These are phyloP conservation scores for Parnassius orleans DNA, from an alignment of 2,888 invertebrate species.

Conservation along the genomic window DNA sequence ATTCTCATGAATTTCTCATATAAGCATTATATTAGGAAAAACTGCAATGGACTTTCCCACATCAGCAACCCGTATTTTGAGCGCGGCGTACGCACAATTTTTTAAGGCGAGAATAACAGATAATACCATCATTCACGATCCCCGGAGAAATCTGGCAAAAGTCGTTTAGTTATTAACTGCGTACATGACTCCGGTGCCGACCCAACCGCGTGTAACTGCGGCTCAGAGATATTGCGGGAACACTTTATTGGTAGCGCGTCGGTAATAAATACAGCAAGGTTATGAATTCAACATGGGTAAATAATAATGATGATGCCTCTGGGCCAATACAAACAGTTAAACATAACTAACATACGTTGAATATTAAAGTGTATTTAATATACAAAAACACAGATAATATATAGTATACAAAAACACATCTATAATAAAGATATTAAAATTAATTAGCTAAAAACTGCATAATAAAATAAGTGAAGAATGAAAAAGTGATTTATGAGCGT, in stretches of 20 bases:
- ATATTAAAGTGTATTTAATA: too few species aligned
- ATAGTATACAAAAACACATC: too few species aligned
- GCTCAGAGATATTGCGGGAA: not conserved
- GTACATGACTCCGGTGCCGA: constrained; percentile 2
- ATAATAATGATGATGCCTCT: too few species aligned
- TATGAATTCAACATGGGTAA: not conserved
- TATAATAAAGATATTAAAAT: too few species aligned
- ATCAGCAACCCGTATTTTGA: constrained; percentile 9
- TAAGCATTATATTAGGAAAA: constrained; percentile 10
- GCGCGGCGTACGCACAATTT: constrained; percentile 30
- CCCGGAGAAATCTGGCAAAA: constrained; percentile 39
- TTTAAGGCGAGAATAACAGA: constrained; percentile 32
- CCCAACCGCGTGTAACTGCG: not conserved
- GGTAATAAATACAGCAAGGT: not conserved
- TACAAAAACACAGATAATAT: too few species aligned
- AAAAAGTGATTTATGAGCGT: too few species aligned
- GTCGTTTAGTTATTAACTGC: constrained; percentile 28
- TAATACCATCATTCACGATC: constrained; percentile 35
- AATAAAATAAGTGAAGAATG: too few species aligned
- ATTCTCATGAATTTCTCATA: too few species aligned
- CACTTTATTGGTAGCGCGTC: not conserved
- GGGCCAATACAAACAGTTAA: too few species aligned
- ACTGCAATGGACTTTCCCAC: constrained; percentile 7
- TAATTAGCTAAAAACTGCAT: too few species aligned
- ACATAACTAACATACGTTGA: too few species aligned